A percentile compares a stretch with the other conserved stretches of the same genome.
These are phyloP conservation scores for Temnothorax nylanderi DNA, from an alignment of 1,140 invertebrate genomes.

Conservation along the genomic window DNA sequence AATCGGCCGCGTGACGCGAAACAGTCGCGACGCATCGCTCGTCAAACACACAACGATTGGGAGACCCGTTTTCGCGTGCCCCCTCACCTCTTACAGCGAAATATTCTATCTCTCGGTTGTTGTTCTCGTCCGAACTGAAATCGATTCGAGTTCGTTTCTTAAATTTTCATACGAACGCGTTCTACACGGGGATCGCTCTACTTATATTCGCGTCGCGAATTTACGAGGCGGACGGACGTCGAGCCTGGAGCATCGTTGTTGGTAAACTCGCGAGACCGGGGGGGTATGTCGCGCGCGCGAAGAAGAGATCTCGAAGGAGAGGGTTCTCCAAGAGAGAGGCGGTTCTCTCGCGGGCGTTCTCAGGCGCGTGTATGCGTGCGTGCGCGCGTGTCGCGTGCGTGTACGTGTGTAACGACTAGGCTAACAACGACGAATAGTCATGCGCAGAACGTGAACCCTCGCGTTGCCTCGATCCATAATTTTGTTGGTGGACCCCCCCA, in stretches of 20 bases:
- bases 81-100: neutral
- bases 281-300: neutral
- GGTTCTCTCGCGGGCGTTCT: neutral
- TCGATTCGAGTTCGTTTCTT: neutral
- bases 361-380: no score
- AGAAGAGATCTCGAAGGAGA: neutral
- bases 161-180: neutral
- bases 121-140: neutral
- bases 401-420: neutral
- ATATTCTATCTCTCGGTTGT: neutral
- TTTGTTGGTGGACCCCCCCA: constrained; percentile 75
- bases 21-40: no score
- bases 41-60: no score
- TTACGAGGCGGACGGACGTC: neutral
- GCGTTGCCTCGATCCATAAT: constrained; percentile 73
- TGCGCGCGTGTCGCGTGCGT: neutral
- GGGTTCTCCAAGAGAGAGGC: constrained; percentile 8
- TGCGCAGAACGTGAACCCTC: constrained; percentile 65
- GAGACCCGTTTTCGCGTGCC: neutral
- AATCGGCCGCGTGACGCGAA: neutral
- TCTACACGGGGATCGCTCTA: neutral
- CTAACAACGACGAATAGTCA: constrained; percentile 51
- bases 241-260: neutral
- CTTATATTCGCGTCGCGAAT: neutral
- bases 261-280: neutral